Percentiles rank a stretch among this genome's conserved stretches.
These are phyloP conservation scores for Phalacrocorax aristotelis DNA, from an alignment of 2,113 vertebrate genomes.

Conservation along the genomic window DNA sequence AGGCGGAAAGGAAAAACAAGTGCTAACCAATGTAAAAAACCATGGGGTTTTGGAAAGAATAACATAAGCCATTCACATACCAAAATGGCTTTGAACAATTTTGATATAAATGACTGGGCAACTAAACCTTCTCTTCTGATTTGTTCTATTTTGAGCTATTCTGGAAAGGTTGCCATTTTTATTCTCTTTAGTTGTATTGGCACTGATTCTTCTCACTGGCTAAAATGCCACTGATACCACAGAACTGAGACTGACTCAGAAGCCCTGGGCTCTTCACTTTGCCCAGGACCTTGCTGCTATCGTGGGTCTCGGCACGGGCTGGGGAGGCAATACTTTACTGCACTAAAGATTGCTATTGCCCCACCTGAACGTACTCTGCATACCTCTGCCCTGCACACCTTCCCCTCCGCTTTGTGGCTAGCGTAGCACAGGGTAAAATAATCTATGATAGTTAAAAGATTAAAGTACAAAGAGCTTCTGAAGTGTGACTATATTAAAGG, in stretches of 20 bases:
- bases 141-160: background rate
- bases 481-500: background rate
- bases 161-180: background rate
- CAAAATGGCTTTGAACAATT: background rate
- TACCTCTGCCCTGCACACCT: background rate
- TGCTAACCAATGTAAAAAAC: background rate
- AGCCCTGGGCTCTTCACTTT: background rate
- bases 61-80: background rate
- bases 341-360: background rate
- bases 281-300: background rate
- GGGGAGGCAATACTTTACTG: background rate
- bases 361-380: background rate
- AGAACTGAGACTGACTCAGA: background rate
- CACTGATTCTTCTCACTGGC: background rate
- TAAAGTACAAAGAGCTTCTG: background rate
- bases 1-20: background rate
- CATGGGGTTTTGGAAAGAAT: background rate
- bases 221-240: background rate
- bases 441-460: background rate
- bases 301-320: accelerated
- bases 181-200: background rate
- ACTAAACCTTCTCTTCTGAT: background rate
- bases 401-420: background rate
- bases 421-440: background rate
- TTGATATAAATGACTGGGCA: background rate